A percentile compares a stretch with the other conserved stretches of the same genome.
These are phyloP conservation scores for Carettochelys insculpta DNA, from an alignment of 2,113 vertebrate species.

Conservation along the genomic window DNA sequence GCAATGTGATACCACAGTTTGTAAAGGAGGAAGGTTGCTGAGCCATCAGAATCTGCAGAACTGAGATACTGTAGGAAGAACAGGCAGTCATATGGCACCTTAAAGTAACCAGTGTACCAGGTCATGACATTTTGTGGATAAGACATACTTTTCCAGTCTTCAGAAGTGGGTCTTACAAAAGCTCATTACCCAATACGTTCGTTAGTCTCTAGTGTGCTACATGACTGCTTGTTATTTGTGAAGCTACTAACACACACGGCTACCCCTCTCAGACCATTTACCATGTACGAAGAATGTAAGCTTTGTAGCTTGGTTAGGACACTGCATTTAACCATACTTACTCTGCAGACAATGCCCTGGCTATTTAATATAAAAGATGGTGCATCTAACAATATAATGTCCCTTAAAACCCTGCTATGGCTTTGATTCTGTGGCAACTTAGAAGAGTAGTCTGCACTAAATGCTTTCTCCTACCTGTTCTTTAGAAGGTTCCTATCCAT, in stretches of 20 bases:
- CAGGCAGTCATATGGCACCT: too few relatives aligned
- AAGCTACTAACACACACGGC: too few relatives aligned
- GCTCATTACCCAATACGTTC: too few relatives aligned
- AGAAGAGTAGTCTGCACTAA: background rate
- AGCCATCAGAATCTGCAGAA: background rate
- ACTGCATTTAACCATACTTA: background rate
- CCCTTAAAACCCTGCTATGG: background rate
- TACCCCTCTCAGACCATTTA: too few relatives aligned
- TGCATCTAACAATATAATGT: background rate
- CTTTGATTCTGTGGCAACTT: accelerated
- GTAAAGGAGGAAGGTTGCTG: background rate
- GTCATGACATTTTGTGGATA: too few relatives aligned
- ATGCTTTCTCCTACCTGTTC: background rate
- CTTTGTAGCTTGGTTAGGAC: background rate
- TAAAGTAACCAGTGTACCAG: too few relatives aligned
- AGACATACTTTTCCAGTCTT: too few relatives aligned
- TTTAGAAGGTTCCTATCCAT: background rate
- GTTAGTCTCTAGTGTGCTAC: too few relatives aligned
- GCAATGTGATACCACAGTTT: background rate
- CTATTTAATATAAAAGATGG: background rate
- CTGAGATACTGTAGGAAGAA: background rate
- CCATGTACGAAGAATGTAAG: background rate
- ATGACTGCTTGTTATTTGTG: too few relatives aligned
- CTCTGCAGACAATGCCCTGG: background rate
- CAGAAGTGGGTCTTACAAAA: too few relatives aligned